Conservation (phyloP, 2,888 invertebrate genomes). For the Caenorhabditis sp. region DNA sequence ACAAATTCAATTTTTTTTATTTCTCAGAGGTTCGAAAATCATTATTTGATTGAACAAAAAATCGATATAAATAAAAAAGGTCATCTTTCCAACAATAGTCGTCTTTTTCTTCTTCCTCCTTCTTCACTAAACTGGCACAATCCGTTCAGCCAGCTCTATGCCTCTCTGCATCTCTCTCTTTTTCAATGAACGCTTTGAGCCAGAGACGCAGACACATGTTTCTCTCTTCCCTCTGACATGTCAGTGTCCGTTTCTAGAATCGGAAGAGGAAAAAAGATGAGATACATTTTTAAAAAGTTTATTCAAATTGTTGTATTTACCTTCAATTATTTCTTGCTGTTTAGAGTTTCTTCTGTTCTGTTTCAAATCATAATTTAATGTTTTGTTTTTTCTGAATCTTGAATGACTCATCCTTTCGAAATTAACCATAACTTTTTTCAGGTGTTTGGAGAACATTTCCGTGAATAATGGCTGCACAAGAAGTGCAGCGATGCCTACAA, state of each 20-base stretch:
- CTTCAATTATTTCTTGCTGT: no score
- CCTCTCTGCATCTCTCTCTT: background rate
- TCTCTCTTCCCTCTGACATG: background rate
- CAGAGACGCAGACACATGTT: constrained; percentile 23
- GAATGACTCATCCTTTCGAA: background rate
- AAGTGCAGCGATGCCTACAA: constrained; percentile 34
- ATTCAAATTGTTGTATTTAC: no score
- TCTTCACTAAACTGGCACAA: background rate
- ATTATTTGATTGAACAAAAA: background rate
- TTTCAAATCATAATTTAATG: background rate
- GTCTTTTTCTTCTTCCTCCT: background rate
- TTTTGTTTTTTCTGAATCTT: background rate
- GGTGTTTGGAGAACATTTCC: background rate
- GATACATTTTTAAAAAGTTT: background rate
- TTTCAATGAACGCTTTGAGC: constrained; percentile 7
- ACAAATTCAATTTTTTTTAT: no score
- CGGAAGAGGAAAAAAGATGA: background rate
- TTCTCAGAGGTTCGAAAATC: background rate
- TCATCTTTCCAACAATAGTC: background rate
- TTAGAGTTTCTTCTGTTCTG: no score
- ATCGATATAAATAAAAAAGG: background rate
- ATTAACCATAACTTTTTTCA: background rate
- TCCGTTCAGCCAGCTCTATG: background rate
- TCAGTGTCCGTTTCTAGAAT: background rate
- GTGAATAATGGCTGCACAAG: background rate